Evolutionary conservation across 2,888 invertebrate species (phyloP), one percentile per base, ranked within the genome.

Genomic region (Gastracanthus pulcherrimus): DNA sequence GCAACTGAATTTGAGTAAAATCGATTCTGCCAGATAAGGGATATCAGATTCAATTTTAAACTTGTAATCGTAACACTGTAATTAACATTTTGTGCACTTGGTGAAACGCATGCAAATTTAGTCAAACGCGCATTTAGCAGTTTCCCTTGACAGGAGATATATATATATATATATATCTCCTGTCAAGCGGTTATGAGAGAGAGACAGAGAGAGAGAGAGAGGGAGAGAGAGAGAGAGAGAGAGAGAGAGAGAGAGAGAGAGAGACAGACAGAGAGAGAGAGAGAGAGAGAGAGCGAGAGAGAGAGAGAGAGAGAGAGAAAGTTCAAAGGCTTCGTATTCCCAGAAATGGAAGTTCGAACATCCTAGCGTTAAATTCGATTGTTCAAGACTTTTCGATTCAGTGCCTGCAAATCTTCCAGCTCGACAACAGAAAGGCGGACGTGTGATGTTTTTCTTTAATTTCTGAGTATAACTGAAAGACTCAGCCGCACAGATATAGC

Each of bases 301-400:
- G n/a, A n/a, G n/a, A n/a, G n/a, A n/a, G n/a, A 36, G 9, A 16
- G 7, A 5, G n/a, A 48, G 0, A 41, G 26, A 45, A 29, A 67
- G 45, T 45, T 45, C 45, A 72, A 58, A 72, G 71, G 38, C 29
- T 41, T 41, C 41, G 41, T 41, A 72, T 72, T 41, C 23, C 41
- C 16, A 41, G 58, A 55, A 60, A 41, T 58, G 38, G 29, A 38
- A 58, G 41, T 29, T 38, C 31, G 2, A 60, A 60, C 60, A 29
- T 9, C 16, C 41, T n/a, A 36, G 36, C 66, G 64, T 75, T 64
- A 64, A 74, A 75, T 51, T 75, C 64, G 64, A 75, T 75, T 75
- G 34, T 75, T 75, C 36, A 48, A 64, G 48, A n/a, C 64, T n/a
- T 64, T 51, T 48, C 66, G 71, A 79, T 41, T 29, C 19, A 9